These are phyloP conservation scores for Platichthys stellatus DNA, from an alignment of 2,113 vertebrate species.

Conservation along the genomic window DNA sequence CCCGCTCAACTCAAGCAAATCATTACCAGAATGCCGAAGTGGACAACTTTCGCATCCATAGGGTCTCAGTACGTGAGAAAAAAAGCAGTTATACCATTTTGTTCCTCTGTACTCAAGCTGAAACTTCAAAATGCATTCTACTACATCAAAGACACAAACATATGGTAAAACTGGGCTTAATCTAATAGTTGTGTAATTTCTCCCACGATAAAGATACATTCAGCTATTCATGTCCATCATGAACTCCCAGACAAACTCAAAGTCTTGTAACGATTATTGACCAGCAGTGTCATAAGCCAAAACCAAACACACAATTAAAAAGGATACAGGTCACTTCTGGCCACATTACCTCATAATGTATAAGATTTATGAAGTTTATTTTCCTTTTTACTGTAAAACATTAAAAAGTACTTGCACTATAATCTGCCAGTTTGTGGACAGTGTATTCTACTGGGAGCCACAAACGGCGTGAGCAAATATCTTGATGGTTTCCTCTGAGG, in stretches of 20 bases:
- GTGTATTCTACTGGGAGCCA: background rate
- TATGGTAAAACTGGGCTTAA: background rate
- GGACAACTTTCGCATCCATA: no score
- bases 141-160: background rate
- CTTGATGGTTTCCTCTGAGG: conserved; percentile 10
- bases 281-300: background rate
- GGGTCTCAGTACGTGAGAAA: no score
- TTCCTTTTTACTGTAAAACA: background rate
- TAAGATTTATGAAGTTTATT: background rate
- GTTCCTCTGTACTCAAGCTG: background rate
- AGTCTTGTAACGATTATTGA: conserved; percentile 2
- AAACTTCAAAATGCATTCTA: background rate
- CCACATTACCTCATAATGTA: background rate
- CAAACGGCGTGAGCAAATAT: conserved; percentile 14
- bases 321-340: conserved; percentile 6
- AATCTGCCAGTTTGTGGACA: background rate
- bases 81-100: no score
- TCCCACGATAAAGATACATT: background rate
- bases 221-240: background rate
- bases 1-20: no score
- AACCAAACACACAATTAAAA: background rate
- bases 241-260: background rate
- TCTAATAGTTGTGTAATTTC: background rate
- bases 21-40: no score
- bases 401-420: no score